These are phyloP conservation scores for Cirrhinus molitorella DNA, from an alignment of 2,797 vertebrate species.

Conservation along the genomic window DNA sequence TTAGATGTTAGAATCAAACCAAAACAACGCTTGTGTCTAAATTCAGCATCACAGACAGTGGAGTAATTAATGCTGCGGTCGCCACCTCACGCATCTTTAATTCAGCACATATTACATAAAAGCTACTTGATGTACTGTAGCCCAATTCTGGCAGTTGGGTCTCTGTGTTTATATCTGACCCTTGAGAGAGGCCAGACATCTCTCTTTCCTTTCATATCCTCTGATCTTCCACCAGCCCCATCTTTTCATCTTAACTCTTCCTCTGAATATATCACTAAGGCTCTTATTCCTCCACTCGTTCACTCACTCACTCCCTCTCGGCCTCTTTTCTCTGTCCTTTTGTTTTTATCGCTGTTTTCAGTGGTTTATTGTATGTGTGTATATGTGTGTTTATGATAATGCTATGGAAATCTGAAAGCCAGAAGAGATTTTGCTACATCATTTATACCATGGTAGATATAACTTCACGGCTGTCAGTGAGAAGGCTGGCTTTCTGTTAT, in stretches of 20 bases:
- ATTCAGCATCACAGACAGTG: slow-evolving; percentile 27
- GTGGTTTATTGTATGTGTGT: slow-evolving; percentile 18
- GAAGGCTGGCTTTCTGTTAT: background rate
- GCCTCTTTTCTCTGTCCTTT: slow-evolving; percentile 7
- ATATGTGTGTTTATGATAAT: background rate
- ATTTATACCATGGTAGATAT: slow-evolving; percentile 14
- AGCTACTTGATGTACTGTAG: slow-evolving; percentile 37
- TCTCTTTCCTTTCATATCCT: slow-evolving; percentile 20
- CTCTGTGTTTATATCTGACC: slow-evolving; percentile 47
- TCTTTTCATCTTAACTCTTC: slow-evolving; percentile 49
- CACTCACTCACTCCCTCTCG: background rate
- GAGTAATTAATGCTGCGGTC: slow-evolving; percentile 34
- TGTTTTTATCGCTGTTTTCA: slow-evolving; percentile 8
- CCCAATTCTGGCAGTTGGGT: slow-evolving; percentile 43
- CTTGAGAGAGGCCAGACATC: slow-evolving; percentile 45
- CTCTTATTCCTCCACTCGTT: slow-evolving; percentile 31
- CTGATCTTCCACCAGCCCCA: slow-evolving; percentile 44
- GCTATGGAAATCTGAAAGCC: background rate
- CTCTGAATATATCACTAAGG: slow-evolving; percentile 33
- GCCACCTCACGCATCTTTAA: slow-evolving; percentile 48
- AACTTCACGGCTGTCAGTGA: background rate
- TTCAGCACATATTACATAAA: slow-evolving; percentile 49
- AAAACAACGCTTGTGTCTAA: slow-evolving; percentile 2
- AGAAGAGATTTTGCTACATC: background rate
- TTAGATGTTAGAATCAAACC: slow-evolving; percentile 44